A percentile compares a stretch with the other conserved stretches of the same genome.
phyloP scores from a whole-genome alignment of 2,113 vertebrate species.

The Salminus brasiliensis region DNA sequence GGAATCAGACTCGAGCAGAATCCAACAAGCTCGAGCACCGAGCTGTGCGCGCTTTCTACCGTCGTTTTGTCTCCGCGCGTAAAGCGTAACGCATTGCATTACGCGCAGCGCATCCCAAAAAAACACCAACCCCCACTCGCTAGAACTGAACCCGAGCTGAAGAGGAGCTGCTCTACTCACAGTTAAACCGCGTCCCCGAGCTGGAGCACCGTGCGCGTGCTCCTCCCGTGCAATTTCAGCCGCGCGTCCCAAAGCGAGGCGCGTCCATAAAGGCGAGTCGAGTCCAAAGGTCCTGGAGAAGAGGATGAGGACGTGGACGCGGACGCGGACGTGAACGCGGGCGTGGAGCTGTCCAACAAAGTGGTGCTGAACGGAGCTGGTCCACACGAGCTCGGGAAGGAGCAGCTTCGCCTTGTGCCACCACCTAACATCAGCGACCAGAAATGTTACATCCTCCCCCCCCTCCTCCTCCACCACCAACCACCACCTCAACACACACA shows the following conservation, averaged over 20 bases:
- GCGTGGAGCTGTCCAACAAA: constrained; percentile 74
- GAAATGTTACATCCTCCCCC: constrained; percentile 69
- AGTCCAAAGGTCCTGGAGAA: constrained; percentile 63
- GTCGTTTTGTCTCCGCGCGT: too few relatives aligned
- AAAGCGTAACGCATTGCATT: too few relatives aligned
- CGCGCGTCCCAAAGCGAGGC: constrained; percentile 55
- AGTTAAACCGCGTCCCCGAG: constrained; percentile 45
- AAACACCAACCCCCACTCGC: background rate
- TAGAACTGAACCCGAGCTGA: background rate
- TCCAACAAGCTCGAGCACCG: too few relatives aligned
- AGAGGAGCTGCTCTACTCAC: constrained; percentile 64
- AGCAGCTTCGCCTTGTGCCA: constrained; percentile 65
- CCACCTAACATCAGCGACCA: constrained; percentile 74
- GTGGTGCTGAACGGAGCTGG: constrained; percentile 77
- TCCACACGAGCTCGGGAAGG: constrained; percentile 62
- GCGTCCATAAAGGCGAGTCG: constrained; percentile 61
- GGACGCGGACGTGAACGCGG: too few relatives aligned
- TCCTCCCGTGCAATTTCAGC: constrained; percentile 45
- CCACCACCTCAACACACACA: constrained; percentile 65
- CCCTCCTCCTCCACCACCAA: constrained; percentile 64
- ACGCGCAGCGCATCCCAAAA: background rate
- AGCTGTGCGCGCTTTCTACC: too few relatives aligned
- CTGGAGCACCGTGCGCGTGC: background rate
- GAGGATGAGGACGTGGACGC: too few relatives aligned
- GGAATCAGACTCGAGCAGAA: too few relatives aligned